Evolutionary conservation across 2,113 vertebrate species (phyloP), one percentile per base, ranked within the genome.

Genomic region (Trogon melanurus): DNA sequence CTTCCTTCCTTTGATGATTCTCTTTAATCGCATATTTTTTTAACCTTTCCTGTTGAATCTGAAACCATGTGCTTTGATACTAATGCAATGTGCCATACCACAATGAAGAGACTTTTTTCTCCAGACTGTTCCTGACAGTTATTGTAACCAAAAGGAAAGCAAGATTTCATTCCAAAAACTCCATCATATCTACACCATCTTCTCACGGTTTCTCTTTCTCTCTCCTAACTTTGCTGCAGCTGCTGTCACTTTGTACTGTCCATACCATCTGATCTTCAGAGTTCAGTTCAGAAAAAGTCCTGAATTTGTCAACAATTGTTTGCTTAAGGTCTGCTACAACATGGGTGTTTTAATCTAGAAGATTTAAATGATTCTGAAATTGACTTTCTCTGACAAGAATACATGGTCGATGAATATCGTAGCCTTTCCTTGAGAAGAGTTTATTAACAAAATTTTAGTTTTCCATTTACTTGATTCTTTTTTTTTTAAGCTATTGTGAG

Each of bases 31-130:
- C 22, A 47, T 91, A 76, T 85, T 92, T 88, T 96, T 85, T 90
- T 95, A 93, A 92, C 92, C 82, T 94, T 96, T 94, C n/a, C 53
- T 26, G 20, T 45, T 95, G 60, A 44, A 94, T 93, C 62, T 85
- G 53, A 90, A 79, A 34, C 27, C 22, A 19, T 91, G 29, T 58
- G 34, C 72, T 92, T 89, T 91, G 86, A 86, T 93, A 86, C 48
- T 92, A 84, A 95, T 80, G 58, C 11, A 60, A 36, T 17, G 11
- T 82, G 78, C 51, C 93, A 71, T n/a, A 34, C 30, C 32, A 79
- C 76, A 83, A 64, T 2, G 16, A 67, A 72, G 47, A 71, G 4
- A 15, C 14, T 25, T 69, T 65, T 61, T 60, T 85, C 22, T 9
- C 16, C 50, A 51, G 88, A 30, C 57, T 60, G 8, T 29, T 73